phyloP scores from a whole-genome alignment of 2,888 invertebrate species.

The Temnothorax ravouxi region DNA sequence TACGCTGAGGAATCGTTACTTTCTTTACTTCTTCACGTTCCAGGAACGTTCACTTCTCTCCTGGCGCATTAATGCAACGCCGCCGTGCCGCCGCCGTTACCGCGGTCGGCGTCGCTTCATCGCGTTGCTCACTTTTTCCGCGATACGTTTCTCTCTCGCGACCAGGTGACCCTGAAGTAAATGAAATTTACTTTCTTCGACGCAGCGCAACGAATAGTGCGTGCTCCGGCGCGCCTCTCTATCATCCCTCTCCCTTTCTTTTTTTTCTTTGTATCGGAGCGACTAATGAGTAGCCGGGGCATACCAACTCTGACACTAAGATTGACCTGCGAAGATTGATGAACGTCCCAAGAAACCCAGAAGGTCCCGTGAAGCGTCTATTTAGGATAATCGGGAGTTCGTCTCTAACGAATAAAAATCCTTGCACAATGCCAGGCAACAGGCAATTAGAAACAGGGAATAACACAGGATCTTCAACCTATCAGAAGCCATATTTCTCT shows the following conservation, averaged over 20 bases:
- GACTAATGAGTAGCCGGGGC: background rate
- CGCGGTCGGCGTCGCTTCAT: background rate
- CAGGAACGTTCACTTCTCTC: constrained; percentile 33
- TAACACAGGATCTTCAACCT: no score
- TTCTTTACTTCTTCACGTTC: constrained; percentile 39
- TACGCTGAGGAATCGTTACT: constrained; percentile 16
- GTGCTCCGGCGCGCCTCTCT: background rate
- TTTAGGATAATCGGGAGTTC: no score
- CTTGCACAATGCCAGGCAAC: no score
- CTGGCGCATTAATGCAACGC: constrained; percentile 6
- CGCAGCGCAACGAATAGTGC: background rate
- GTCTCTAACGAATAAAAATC: no score
- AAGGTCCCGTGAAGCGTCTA: no score
- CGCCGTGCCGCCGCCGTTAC: background rate
- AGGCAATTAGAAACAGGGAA: no score
- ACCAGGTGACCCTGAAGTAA: constrained; percentile 38
- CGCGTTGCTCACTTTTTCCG: constrained; percentile 26
- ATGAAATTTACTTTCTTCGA: constrained; percentile 48
- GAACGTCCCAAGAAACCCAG: background rate
- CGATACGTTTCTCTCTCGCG: constrained; percentile 39
- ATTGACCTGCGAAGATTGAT: background rate
- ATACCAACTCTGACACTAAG: no score
- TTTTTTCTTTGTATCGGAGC: background rate
- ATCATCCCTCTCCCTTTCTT: background rate
- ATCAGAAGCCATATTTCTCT: no score